A percentile compares a stretch with the other conserved stretches of the same genome.
phyloP scores from a whole-genome alignment of 2,888 invertebrate species.

The Oscheius onirici region DNA sequence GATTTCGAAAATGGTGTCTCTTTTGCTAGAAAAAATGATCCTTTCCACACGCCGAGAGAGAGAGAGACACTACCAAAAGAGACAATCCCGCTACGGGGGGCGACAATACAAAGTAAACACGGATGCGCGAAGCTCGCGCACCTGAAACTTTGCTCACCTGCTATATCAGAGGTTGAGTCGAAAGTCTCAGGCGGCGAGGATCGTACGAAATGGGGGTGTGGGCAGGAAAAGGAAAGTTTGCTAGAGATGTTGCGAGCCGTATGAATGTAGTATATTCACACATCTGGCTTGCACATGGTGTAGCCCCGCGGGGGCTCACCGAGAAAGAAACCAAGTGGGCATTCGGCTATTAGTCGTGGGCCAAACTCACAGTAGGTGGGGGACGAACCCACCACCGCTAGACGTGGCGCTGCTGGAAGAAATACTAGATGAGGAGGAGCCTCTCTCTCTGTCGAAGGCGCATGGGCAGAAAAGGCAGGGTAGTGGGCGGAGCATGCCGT shows the following conservation, averaged over 20 bases:
- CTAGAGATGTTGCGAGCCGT: constrained; percentile 26
- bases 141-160: constrained; percentile 72
- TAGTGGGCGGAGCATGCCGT: constrained; percentile 41
- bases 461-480: constrained; percentile 42
- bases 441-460: constrained; percentile 25
- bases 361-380: constrained; percentile 16
- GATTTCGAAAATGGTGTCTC: constrained; percentile 14
- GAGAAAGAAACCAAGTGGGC: neutral
- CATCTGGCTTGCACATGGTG: constrained; percentile 33
- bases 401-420: constrained; percentile 34
- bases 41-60: neutral
- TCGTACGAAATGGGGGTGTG: neutral
- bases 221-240: neutral
- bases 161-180: constrained; percentile 65
- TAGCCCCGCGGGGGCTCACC: neutral
- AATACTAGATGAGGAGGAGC: constrained; percentile 46
- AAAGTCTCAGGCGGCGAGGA: constrained; percentile 69
- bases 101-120: constrained; percentile 7
- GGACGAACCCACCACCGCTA: neutral
- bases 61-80: neutral
- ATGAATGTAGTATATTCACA: constrained; percentile 19
- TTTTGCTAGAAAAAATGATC: neutral
- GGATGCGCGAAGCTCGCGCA: constrained; percentile 62
- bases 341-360: constrained; percentile 18
- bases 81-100: constrained; percentile 1